Percentiles rank a stretch among this genome's conserved stretches.
phyloP scores from a whole-genome alignment of 2,888 invertebrate species.

The Monochamus alternatus region DNA sequence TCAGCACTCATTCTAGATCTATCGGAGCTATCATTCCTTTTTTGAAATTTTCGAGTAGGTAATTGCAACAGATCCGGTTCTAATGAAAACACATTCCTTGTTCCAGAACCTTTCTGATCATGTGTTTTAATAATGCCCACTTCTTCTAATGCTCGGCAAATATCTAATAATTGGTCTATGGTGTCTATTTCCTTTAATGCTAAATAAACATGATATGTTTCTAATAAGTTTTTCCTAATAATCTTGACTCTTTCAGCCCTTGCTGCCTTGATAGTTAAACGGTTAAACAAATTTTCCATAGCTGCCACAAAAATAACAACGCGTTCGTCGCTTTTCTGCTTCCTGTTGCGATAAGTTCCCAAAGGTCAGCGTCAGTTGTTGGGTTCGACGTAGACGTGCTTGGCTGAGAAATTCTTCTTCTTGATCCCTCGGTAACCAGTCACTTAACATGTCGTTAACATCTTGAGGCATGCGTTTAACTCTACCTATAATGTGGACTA shows the following conservation, averaged over 20 bases:
- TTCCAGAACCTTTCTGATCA: not conserved
- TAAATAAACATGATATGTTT: not conserved
- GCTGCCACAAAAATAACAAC: conserved; percentile 34
- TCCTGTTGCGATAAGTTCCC: conserved; percentile 30
- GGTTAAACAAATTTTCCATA: conserved; percentile 25
- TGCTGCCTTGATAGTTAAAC: conserved; percentile 4
- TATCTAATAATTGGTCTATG: conserved; percentile 11
- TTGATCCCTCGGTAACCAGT: not conserved
- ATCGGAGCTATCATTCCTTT: too few species aligned
- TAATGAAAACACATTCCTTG: not conserved
- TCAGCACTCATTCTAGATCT: not conserved
- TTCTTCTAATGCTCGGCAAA: conserved; percentile 20
- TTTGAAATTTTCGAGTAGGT: not conserved
- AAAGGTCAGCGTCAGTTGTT: conserved; percentile 16
- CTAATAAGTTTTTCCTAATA: not conserved
- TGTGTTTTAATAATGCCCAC: conserved; percentile 9
- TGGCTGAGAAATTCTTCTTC: not conserved
- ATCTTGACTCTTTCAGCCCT: not conserved
- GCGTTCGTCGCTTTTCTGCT: conserved; percentile 22
- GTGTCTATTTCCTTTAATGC: not conserved
- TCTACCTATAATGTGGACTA: not conserved
- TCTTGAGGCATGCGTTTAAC: conserved; percentile 1
- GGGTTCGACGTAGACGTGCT: not conserved
- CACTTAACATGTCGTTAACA: not conserved
- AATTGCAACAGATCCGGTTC: conserved; percentile 19